Percentiles rank a stretch among this genome's conserved stretches.
Conservation (phyloP, 2,113 vertebrate species). For the Sinosuthora webbiana region DNA sequence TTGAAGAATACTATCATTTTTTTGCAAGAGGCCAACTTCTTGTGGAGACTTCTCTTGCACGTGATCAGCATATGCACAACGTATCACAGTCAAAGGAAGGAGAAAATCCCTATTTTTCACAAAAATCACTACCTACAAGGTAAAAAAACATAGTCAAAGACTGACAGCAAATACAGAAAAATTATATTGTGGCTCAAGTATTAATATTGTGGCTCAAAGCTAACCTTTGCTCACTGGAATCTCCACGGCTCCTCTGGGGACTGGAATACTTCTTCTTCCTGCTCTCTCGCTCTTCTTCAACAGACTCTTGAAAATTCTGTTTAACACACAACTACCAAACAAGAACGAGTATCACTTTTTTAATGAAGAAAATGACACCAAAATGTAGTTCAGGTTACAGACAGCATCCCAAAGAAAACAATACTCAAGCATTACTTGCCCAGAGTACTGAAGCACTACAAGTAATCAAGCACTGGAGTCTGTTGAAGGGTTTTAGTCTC, state of each 20-base stretch:
- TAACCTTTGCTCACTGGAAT: constrained; percentile 90
- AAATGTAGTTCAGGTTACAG: not conserved
- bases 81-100: not conserved
- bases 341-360: not conserved
- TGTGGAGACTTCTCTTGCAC: not conserved
- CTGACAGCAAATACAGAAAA: not conserved
- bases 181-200: not conserved
- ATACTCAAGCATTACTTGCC: not conserved
- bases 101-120: not conserved
- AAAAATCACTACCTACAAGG: not conserved
- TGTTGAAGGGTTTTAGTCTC: not conserved
- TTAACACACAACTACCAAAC: constrained; percentile 44
- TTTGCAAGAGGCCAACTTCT: not conserved
- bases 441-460: not conserved
- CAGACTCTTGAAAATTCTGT: constrained; percentile 79
- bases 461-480: not conserved
- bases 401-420: not conserved
- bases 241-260: constrained; percentile 86
- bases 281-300: constrained; percentile 88
- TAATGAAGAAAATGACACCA: not conserved
- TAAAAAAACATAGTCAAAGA: not conserved
- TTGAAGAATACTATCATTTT: constrained; percentile 21
- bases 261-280: constrained; percentile 90
- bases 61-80: not conserved
- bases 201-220: constrained; percentile 15